Evolutionary conservation across 2,888 invertebrate species (phyloP), one percentile per base, ranked within the genome.

Genomic region (Cephonodes hylas): DNA sequence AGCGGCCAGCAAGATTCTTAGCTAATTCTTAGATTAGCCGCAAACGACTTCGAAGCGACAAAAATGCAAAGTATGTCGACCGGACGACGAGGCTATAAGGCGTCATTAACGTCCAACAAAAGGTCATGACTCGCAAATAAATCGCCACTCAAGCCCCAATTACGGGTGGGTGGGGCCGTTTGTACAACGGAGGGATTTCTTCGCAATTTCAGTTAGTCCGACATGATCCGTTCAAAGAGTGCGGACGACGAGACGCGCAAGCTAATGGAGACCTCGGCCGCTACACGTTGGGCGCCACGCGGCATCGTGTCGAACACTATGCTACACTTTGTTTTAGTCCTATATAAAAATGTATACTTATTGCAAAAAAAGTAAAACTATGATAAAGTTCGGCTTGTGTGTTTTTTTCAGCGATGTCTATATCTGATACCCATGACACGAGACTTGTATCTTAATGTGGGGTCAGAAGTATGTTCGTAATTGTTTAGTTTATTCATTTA

Each of bases 141-240:
- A 91, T 89, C 85, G 88, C 76, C 80, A 77, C 79, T 75, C 79
- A 72, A 88, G 86, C 81, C 82, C 79, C 89, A 90, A 90, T 90
- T 90, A 91, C 83, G 83, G 76, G 75, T 45, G 57, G 59, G 80
- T 73, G 80, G 76, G 77, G 75, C 66, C 67, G 67, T 64, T 69
- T 71, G 75, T 68, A 74, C 80, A 72, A 76, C 58, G 72, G 77
- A 77, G 84, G 89, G 90, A 90, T 91, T 85, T 85, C 81, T 81
- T 86, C 73, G 89, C 90, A 89, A 91, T 91, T 90, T 85, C 80
- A 84, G 85, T 84, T 86, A 90, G 90, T 88, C 90, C 88, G 66
- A 87, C 84, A 83, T 88, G 91, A 91, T 89, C 90, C 90, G 77
- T 63, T 75, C 79, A 81, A 31, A 82, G 84, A 79, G 86, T 82